phyloP scores from a whole-genome alignment of 2,797 vertebrate genomes.

The Australoheros facetus region DNA sequence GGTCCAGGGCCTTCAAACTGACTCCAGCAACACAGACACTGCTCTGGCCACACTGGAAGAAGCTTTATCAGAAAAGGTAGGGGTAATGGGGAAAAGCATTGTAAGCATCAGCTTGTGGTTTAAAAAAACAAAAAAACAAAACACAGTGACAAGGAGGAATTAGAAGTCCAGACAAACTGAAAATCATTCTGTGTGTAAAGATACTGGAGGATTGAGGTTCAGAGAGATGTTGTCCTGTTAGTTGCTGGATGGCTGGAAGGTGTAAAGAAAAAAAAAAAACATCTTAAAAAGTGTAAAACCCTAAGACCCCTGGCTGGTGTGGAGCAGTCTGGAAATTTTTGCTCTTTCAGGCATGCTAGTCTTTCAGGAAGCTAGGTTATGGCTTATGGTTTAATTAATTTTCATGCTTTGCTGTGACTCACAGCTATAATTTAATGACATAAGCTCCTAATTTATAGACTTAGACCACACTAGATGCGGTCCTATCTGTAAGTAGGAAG shows the following conservation, averaged over 20 bases:
- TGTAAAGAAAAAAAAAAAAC: neutral
- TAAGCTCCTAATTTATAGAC: conserved; percentile 52
- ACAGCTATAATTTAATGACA: conserved; percentile 50
- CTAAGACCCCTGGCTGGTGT: conserved; percentile 12
- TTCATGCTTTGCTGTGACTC: conserved; percentile 50
- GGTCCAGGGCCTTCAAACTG: conserved; percentile 94
- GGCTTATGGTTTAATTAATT: conserved; percentile 41
- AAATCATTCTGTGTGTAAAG: neutral
- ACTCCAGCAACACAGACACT: conserved; percentile 97
- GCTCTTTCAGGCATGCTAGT: conserved; percentile 9
- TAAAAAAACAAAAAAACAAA: neutral
- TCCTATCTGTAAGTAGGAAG: conserved; percentile 37
- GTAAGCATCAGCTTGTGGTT: neutral
- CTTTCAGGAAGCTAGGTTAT: conserved; percentile 35
- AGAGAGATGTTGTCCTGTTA: neutral
- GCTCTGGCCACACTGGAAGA: conserved; percentile 94
- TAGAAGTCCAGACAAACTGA: neutral
- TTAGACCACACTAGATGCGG: conserved; percentile 57
- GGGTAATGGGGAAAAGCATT: neutral
- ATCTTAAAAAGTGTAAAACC: conserved; percentile 20
- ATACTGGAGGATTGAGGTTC: neutral
- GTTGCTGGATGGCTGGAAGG: neutral
- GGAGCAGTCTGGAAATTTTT: conserved; percentile 16
- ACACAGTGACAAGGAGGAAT: neutral
- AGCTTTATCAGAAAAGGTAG: conserved; percentile 95